Conservation (phyloP, 2,888 invertebrate genomes). For the Lepidonotus clava region DNA sequence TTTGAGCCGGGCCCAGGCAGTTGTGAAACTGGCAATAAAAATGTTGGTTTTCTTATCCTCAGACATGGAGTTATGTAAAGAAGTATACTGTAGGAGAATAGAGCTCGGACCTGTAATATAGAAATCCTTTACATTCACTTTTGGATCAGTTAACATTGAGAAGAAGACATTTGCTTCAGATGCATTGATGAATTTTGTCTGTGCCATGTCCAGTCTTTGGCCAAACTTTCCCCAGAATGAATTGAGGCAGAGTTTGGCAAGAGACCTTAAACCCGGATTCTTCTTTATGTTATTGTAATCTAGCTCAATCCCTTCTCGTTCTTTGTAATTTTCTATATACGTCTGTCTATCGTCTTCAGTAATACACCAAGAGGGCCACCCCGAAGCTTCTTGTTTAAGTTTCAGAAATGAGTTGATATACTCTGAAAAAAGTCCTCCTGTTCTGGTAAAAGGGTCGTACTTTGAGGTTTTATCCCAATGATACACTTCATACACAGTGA, state of each 20-base stretch:
- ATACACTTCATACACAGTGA: background rate
- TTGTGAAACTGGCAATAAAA: background rate
- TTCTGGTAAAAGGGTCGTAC: background rate
- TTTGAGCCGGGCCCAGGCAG: slow-evolving; percentile 4
- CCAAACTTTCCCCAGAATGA: slow-evolving; percentile 63
- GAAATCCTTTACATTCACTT: background rate
- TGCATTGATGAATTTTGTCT: background rate
- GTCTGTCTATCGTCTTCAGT: slow-evolving; percentile 64
- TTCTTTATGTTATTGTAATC: slow-evolving; percentile 34
- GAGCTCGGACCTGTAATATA: background rate
- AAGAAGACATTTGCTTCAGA: background rate
- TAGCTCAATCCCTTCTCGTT: slow-evolving; percentile 8
- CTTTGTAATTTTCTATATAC: slow-evolving; percentile 63
- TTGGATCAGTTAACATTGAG: background rate
- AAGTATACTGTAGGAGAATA: background rate
- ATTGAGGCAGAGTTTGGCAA: slow-evolving; percentile 22
- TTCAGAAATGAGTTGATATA: slow-evolving; percentile 73
- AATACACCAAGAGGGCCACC: slow-evolving; percentile 66
- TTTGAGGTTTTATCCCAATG: background rate
- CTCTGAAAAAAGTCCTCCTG: slow-evolving; percentile 6
- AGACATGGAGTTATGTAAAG: background rate
- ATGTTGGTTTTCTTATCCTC: background rate
- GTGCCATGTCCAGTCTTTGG: background rate
- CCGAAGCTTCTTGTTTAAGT: slow-evolving; percentile 69
- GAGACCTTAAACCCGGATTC: slow-evolving; percentile 9